phyloP scores from a whole-genome alignment of 53 echinoderm and acorn worm genomes.

The Echinarachnius parma region DNA sequence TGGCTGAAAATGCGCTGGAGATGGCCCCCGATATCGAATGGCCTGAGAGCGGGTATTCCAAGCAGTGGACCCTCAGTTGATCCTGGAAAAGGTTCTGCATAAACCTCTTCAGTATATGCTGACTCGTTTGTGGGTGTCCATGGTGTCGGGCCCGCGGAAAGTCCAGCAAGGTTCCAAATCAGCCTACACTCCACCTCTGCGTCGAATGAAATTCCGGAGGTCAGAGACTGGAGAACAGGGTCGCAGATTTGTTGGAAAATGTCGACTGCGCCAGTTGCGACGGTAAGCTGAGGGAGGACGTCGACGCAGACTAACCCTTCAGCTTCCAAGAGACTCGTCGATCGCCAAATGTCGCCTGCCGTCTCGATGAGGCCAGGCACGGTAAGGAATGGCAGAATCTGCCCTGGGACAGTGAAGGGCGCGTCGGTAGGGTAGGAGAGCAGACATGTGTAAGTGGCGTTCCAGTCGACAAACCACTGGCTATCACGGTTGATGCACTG shows the following conservation, averaged over 20 bases:
- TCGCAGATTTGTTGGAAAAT: conserved; percentile 12
- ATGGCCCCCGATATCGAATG: too few species aligned
- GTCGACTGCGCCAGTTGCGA: background rate
- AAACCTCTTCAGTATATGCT: too few species aligned
- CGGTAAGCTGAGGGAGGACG: background rate
- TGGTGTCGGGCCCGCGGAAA: too few species aligned
- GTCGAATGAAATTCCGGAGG: background rate
- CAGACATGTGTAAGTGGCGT: conserved; percentile 15
- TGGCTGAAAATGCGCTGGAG: too few species aligned
- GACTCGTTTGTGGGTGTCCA: too few species aligned
- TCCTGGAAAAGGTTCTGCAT: too few species aligned
- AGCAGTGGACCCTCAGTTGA: too few species aligned
- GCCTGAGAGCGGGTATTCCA: too few species aligned
- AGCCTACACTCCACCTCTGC: conserved; percentile 3
- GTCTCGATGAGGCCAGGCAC: background rate
- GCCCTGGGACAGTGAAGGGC: conserved; percentile 4
- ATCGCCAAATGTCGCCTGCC: conserved; percentile 4
- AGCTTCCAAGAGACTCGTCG: conserved; percentile 4
- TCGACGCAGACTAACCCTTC: conserved; percentile 14
- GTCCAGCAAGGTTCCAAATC: conserved; percentile 3
- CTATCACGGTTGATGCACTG: too few species aligned
- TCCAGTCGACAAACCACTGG: conserved; percentile 26
- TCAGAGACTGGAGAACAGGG: background rate
- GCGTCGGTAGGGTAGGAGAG: background rate
- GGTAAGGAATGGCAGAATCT: conserved; percentile 1